Conservation (phyloP, 2,797 vertebrate genomes). For the Corythornis leucogaster region DNA sequence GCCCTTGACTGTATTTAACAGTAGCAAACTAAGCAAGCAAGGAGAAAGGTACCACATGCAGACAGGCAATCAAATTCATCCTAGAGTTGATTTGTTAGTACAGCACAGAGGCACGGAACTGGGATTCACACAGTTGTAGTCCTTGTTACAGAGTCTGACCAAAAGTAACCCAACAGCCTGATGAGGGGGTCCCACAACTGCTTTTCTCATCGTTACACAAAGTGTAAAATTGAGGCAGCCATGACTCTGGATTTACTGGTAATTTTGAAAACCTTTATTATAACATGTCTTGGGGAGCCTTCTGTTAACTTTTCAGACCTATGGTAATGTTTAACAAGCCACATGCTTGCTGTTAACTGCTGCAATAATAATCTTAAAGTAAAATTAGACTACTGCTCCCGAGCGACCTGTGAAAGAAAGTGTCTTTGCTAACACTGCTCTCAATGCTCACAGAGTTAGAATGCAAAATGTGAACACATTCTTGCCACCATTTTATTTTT, state of each 20-base stretch:
- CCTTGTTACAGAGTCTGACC: slow-evolving; percentile 56
- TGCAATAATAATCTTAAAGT: background rate
- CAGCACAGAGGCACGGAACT: background rate
- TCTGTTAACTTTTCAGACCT: background rate
- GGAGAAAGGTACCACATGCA: slow-evolving; percentile 23
- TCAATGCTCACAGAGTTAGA: background rate
- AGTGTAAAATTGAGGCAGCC: background rate
- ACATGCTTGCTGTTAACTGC: background rate
- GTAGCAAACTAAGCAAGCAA: background rate
- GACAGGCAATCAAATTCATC: background rate
- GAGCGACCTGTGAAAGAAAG: slow-evolving; percentile 42
- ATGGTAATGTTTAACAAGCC: background rate
- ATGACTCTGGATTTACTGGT: background rate
- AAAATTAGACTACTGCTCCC: background rate
- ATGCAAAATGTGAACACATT: background rate
- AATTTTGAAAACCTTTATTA: background rate
- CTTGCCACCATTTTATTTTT: slow-evolving; percentile 72
- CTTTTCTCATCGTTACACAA: background rate
- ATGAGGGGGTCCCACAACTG: background rate
- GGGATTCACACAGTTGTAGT: slow-evolving; percentile 38
- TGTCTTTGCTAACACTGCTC: slow-evolving; percentile 47
- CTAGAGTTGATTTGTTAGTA: background rate
- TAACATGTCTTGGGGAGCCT: background rate
- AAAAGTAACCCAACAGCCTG: background rate
- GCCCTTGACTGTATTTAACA: background rate